A percentile compares a stretch with the other conserved stretches of the same genome.
These are phyloP conservation scores for Stichopus chloronotus DNA, from an alignment of 35 echinoderm and acorn worm species.

Conservation along the genomic window DNA sequence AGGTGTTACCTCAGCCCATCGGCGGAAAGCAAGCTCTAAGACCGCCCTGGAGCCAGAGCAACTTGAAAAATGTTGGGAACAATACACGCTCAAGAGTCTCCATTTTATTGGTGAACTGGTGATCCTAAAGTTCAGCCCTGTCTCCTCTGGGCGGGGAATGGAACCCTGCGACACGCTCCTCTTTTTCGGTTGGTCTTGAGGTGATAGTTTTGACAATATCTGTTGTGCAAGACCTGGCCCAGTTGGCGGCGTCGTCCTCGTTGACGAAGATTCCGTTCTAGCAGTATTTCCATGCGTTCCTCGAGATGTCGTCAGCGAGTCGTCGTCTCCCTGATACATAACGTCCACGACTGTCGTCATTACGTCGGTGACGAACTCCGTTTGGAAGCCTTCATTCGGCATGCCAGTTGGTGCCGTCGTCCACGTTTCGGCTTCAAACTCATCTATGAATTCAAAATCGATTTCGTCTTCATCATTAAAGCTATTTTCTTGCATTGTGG, in stretches of 20 bases:
- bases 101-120: slow-evolving; percentile 64
- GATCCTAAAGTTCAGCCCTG: background rate
- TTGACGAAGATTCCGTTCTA: background rate
- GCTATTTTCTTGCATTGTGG: slow-evolving; percentile 37
- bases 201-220: slow-evolving; percentile 12
- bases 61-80: slow-evolving; percentile 37
- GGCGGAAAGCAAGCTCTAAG: slow-evolving; percentile 76
- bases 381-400: background rate
- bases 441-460: background rate
- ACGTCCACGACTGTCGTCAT: slow-evolving; percentile 49
- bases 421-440: background rate
- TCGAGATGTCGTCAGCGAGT: slow-evolving; percentile 11
- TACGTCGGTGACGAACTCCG: slow-evolving; percentile 61
- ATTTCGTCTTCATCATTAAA: slow-evolving; percentile 20
- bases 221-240: background rate
- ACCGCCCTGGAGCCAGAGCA: slow-evolving; percentile 15
- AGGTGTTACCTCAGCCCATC: slow-evolving; percentile 88
- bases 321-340: background rate
- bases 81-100: slow-evolving; percentile 66
- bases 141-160: slow-evolving; percentile 5
- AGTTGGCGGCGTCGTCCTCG: slow-evolving; percentile 29
- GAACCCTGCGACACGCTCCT: background rate
- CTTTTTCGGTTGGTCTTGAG: background rate
- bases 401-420: background rate
- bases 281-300: background rate